Percentiles rank a stretch among this genome's conserved stretches.
Evolutionary conservation across 2,113 vertebrate genomes (phyloP).

Genomic region (Charina bottae): DNA sequence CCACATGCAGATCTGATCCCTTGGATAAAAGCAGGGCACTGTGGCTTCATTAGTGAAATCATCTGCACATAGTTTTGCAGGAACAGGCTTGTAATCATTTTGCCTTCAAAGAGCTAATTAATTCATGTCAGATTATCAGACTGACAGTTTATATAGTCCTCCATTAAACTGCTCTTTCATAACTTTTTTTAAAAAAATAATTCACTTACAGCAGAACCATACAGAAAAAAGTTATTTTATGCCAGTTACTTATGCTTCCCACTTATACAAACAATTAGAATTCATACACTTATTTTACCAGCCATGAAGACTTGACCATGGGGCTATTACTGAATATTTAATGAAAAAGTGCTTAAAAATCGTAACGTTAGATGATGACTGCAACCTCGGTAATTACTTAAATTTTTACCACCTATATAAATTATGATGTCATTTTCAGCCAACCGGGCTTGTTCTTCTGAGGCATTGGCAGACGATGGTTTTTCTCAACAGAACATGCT

Average conservation of each 20-base stretch:
- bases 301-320: constrained; percentile 76
- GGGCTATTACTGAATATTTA: constrained; percentile 77
- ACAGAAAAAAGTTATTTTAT: constrained; percentile 77
- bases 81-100: constrained; percentile 25
- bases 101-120: constrained; percentile 24
- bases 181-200: constrained; percentile 66
- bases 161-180: constrained; percentile 69
- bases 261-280: constrained; percentile 80
- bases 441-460: constrained; percentile 73
- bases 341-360: constrained; percentile 80
- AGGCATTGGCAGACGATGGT: constrained; percentile 73
- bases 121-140: constrained; percentile 40
- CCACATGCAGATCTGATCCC: background rate
- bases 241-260: constrained; percentile 81
- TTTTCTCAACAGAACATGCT: constrained; percentile 77
- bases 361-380: constrained; percentile 85
- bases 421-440: constrained; percentile 82
- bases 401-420: constrained; percentile 84
- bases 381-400: constrained; percentile 85
- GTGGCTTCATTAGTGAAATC: constrained; percentile 11
- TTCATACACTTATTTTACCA: constrained; percentile 81
- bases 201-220: constrained; percentile 64
- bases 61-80: background rate
- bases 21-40: background rate
- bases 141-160: constrained; percentile 44